A percentile compares a stretch with the other conserved stretches of the same genome.
phyloP scores from a whole-genome alignment of 2,888 invertebrate species.

The Macrostomum cliftonense region DNA sequence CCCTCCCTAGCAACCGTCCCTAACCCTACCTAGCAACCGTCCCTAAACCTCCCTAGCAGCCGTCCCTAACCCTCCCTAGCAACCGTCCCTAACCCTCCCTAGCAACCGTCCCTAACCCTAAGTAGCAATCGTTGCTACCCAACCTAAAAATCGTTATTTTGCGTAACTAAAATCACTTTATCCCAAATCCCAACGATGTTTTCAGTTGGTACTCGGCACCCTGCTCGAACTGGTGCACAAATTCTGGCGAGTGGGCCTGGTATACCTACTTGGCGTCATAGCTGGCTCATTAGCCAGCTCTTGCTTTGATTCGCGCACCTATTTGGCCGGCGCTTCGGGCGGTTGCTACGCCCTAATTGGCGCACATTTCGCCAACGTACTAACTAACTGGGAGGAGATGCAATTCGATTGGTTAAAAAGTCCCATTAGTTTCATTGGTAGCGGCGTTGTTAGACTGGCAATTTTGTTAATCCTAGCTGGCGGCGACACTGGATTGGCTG shows the following conservation, averaged over 20 bases:
- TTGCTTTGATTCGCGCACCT: slow-evolving; percentile 39
- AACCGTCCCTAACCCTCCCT: too few species aligned
- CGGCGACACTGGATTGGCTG: slow-evolving; percentile 68
- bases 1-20: too few species aligned
- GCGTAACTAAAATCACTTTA: too few species aligned
- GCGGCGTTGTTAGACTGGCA: slow-evolving; percentile 50
- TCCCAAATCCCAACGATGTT: too few species aligned
- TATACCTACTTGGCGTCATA: slow-evolving; percentile 38
- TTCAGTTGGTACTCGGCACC: slow-evolving; percentile 69
- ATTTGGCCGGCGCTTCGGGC: slow-evolving; percentile 75
- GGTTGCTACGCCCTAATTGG: slow-evolving; percentile 83
- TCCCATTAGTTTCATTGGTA: slow-evolving; percentile 23
- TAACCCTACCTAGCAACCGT: too few species aligned
- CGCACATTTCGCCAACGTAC: slow-evolving; percentile 73
- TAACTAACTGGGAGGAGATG: slow-evolving; percentile 95
- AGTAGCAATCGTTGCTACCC: too few species aligned
- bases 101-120: too few species aligned
- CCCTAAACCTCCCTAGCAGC: too few species aligned
- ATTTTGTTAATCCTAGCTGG: slow-evolving; percentile 54
- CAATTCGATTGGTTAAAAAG: slow-evolving; percentile 55
- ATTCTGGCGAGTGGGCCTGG: slow-evolving; percentile 64
- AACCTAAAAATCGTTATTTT: too few species aligned
- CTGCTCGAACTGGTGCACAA: slow-evolving; percentile 88
- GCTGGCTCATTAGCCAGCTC: slow-evolving; percentile 40
- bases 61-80: too few species aligned